Base-by-base conservation (phyloP, 2,888 invertebrate genomes). In the Rhagonycha fulva region DNA sequence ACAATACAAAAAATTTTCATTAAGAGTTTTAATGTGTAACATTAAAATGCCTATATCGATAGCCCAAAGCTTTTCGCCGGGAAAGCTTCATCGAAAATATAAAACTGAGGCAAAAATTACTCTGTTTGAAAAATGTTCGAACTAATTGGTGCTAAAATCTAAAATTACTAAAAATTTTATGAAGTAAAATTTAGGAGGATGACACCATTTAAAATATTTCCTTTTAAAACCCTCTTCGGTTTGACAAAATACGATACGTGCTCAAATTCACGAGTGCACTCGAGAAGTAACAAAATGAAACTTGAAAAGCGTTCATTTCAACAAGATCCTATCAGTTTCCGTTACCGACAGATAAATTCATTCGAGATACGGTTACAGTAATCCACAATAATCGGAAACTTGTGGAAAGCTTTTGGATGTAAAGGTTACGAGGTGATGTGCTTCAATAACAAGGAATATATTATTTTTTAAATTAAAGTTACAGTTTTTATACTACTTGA, bases 271-370 rank as follows among this genome's bases (percentile, higher is more conserved):
- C 14, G 63, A 66, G 63, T 24, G 24, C 26, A 24, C 63, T 66
- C 63, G 24, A 24, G 24, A 66, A 66, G 26, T 66, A 66, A 66
- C 63, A 66, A 66, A 66, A 66, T 66, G 63, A 24, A 66, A 26
- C 19, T 66, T 62, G 12, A 66, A 66, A 26, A 66, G 63, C 63
- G 63, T 66, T 66, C 63, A 66, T 66, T 66, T 19, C 63, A 66
- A 66, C 63, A 66, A 66, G 63, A 66, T 66, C 63, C 63, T 66
- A 66, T 66, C 63, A 66, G 63, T 66, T 66, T 66, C 63, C 63
- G 63, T 66, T 66, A 66, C 63, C 63, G 23, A 66, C 63, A 66
- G n/a, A 66, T 66, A 66, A 66, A 66, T 66, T 66, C 63, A 66
- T 66, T 66, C 63, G 4, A 66, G 63, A 66, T 66, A 66, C 63